Base-by-base conservation (phyloP, 2,113 vertebrate genomes). In the Calidris pugnax region DNA sequence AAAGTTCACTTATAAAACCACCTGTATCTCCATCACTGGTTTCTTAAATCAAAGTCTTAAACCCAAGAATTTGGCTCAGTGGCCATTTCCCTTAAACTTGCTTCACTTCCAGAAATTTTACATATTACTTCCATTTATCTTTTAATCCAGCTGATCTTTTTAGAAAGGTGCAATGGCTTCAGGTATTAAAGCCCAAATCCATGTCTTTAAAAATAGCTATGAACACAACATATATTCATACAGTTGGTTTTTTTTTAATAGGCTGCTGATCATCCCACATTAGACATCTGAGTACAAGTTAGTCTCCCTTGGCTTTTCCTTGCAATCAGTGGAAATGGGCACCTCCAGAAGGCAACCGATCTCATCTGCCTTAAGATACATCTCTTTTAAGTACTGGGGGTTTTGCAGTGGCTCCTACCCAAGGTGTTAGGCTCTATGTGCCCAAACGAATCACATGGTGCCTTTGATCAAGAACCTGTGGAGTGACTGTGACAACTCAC, bases 101-200 rank as follows among this genome's bases (percentile, higher is more conserved):
- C 9, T 80, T 80, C 39, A 26, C 20, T 68, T 57, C 12, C 69
- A 89, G 30, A 35, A 93, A 66, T 66, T 81, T 68, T 60, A 26
- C 5, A 15, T 60, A 45, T 82, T 56, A 6, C 24, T 64, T 75
- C 68, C 16, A 47, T 28, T 62, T 77, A 11, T 62, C 10, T 72
- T 94, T 68, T 53, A 84, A 72, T 75, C 22, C 20, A 60, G 9
- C 4, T 72, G 11, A 35, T 71, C 11, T 48, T 86, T 92, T 62
- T 39, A 78, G 45, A 78, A 88, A 88, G 15, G 24, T 43, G 18
- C 8, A 8, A n/a, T 10, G 0, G 0, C 22, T 84, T 77, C 43
- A 51, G 39, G 27, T 27, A 33, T 33, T 80, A 86, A 95, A 73
- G 4, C 14, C 14, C 0, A 0, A 87, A 41, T 4, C 15, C 0